These are phyloP conservation scores for Crax fasciolata DNA, from an alignment of 2,797 vertebrate species.

Conservation along the genomic window DNA sequence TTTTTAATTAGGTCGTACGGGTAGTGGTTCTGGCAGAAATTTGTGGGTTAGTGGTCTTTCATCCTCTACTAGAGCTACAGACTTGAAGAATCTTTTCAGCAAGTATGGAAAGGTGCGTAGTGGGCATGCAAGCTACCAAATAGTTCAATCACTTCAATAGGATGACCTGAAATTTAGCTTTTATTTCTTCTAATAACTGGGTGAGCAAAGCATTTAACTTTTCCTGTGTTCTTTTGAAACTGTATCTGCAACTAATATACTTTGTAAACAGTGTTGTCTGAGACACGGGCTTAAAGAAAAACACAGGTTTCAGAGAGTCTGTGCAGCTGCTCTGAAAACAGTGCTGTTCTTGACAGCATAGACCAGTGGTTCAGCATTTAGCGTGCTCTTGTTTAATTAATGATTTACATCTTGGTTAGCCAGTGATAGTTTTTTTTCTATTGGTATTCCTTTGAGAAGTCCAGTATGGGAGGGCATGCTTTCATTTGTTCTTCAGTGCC, in stretches of 20 bases:
- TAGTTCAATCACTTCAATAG: not conserved
- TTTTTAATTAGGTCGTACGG: constrained; percentile 69
- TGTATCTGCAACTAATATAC: not conserved
- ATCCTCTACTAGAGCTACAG: constrained; percentile 96
- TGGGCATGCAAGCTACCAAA: not conserved
- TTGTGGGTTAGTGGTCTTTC: constrained; percentile 98
- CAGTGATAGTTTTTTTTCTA: not conserved
- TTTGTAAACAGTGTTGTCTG: not conserved
- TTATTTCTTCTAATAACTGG: not conserved
- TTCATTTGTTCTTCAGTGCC: not conserved
- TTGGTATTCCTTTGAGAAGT: not conserved
- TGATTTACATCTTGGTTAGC: not conserved
- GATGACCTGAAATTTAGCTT: not conserved
- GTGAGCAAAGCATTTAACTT: not conserved
- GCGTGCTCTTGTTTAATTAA: fast-evolving
- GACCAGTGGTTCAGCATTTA: not conserved
- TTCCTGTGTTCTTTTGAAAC: not conserved
- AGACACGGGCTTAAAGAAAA: not conserved
- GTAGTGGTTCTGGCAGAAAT: constrained; percentile 87
- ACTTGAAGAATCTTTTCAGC: constrained; percentile 97
- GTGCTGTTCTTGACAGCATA: not conserved
- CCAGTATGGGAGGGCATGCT: not conserved
- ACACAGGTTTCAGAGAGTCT: not conserved
- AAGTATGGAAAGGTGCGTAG: constrained; percentile 94
- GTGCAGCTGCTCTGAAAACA: not conserved